Percentiles rank a stretch among this genome's conserved stretches.
These are phyloP conservation scores for Elysia chlorotica DNA, from an alignment of 1,140 invertebrate genomes.

Conservation along the genomic window DNA sequence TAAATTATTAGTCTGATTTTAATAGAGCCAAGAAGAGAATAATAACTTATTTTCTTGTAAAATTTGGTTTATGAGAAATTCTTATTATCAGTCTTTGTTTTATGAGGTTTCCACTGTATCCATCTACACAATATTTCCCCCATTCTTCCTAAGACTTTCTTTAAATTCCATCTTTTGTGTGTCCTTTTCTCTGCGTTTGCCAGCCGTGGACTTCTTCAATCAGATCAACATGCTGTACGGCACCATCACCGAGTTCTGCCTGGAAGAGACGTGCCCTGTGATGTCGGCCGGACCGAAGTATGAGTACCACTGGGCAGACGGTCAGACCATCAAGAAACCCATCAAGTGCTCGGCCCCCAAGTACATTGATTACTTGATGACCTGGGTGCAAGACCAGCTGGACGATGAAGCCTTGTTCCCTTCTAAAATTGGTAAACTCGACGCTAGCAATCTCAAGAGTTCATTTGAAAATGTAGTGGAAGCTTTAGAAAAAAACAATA, in stretches of 20 bases:
- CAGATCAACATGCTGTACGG: conserved; percentile 99
- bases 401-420: conserved; percentile 99
- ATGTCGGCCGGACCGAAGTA: conserved; percentile 97
- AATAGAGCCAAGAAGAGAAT: too few relatives aligned
- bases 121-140: too few relatives aligned
- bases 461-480: too few relatives aligned
- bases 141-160: too few relatives aligned
- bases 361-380: conserved; percentile 99
- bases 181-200: conserved; percentile 46
- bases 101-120: too few relatives aligned
- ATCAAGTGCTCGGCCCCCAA: conserved; percentile 99
- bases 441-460: too few relatives aligned
- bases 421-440: conserved; percentile 89
- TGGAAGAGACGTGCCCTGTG: conserved; percentile 95
- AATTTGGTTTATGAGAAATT: too few relatives aligned
- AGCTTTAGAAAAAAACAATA: too few relatives aligned
- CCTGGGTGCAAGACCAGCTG: conserved; percentile 98
- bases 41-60: too few relatives aligned
- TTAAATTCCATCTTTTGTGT: too few relatives aligned
- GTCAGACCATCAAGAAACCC: conserved; percentile 96
- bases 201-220: conserved; percentile 99
- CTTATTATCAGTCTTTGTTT: too few relatives aligned
- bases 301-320: conserved; percentile 99
- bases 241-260: conserved; percentile 99
- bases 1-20: too few relatives aligned